Evolutionary conservation across 1,140 invertebrate species (phyloP), one percentile per base, ranked within the genome.

Genomic region (Diorhabda carinulata): DNA sequence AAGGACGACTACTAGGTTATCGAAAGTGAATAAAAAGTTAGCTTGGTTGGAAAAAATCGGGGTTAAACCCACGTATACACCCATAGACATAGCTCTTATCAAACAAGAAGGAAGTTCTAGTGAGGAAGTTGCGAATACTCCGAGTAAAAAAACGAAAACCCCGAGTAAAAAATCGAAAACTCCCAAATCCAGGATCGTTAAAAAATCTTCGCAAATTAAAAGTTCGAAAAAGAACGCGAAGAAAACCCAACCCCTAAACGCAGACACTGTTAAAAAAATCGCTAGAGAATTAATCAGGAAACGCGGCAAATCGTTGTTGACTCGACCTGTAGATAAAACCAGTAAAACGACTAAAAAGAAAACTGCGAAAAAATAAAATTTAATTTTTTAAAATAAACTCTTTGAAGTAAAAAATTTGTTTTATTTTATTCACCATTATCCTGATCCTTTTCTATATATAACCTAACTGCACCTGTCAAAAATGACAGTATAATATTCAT

Each of bases 1-100:
- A 63, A 72, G 67, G 73, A 73, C 59, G 43, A 74, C 7, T 44
- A 42, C 41, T 73, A 72, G 56, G 56, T 1, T 47, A 59, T 67
- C 43, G 2, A 73, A 72, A 70, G 43, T 79, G 2, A 63, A 72
- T n/a, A 73, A 88, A 57, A 71, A 78, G 60, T 57, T 81, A 43
- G 68, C 74, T 69, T 79, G 71, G 63, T 68, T 78, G 3, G 70
- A 73, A 42, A 64, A 74, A n/a, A 57, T 74, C 6, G 83, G 83
- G n/a, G 73, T 83, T 44, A 61, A 81, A 43, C 75, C 81, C 5
- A 77, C 78, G 64, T 75, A 83, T 61, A 67, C 69, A 72, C 75
- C 78, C 4, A 59, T 75, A 47, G 74, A 74, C 42, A 43, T 68
- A 45, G 56, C 63, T 64, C 6, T 57, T 4, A 57, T 57, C 43